Conservation (phyloP, 2,888 invertebrate species). For the Kryphioiulus occultus region DNA sequence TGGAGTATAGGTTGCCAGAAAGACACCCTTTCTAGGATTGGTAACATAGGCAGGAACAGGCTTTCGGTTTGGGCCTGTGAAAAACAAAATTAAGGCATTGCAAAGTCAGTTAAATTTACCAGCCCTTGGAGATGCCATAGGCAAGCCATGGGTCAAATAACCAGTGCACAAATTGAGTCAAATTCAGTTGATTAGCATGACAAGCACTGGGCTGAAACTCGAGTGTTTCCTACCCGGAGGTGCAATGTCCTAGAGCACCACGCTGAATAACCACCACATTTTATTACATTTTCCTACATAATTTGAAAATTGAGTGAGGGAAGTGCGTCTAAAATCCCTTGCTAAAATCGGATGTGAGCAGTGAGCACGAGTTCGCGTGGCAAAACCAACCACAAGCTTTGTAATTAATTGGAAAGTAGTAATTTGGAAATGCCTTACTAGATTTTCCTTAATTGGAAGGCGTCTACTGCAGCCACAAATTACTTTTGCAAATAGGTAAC, state of each 20-base stretch:
- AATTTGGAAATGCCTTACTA: not conserved
- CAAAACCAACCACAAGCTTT: not conserved
- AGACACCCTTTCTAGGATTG: conserved; percentile 49
- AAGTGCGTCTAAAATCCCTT: not conserved
- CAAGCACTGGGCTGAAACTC: not conserved
- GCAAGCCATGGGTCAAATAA: not conserved
- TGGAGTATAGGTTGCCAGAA: conserved; percentile 57
- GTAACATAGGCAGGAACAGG: conserved; percentile 52
- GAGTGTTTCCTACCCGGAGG: not conserved
- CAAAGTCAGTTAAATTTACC: not conserved
- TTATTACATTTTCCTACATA: not conserved
- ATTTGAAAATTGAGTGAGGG: not conserved
- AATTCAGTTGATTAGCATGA: not conserved
- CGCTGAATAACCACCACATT: not conserved
- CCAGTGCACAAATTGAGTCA: not conserved
- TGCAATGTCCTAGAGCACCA: not conserved
- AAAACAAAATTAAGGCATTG: conserved; percentile 11
- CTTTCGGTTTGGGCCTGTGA: conserved; percentile 50
- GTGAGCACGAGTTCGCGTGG: not conserved
- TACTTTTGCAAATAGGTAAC: not conserved
- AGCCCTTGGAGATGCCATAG: not conserved
- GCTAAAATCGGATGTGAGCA: too few relatives aligned
- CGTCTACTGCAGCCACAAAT: not conserved
- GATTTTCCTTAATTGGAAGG: not conserved
- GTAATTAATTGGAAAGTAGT: not conserved